phyloP scores from a whole-genome alignment of 1,140 invertebrate species.

The Drosophila ogumai region DNA sequence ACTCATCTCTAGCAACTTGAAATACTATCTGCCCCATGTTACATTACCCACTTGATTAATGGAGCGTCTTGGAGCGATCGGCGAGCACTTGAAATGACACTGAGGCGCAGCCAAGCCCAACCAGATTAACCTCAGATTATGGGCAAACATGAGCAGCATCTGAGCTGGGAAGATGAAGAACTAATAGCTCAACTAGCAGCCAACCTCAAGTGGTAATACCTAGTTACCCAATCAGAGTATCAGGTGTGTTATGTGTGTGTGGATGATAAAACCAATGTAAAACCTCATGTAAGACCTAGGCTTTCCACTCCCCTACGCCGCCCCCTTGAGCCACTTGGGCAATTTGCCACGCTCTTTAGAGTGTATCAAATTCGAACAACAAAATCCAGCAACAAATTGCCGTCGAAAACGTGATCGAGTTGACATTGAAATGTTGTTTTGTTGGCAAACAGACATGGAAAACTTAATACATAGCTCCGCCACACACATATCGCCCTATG shows the following conservation, averaged over 20 bases:
- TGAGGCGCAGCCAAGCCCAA: conserved; percentile 42
- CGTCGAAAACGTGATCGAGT: conserved; percentile 65
- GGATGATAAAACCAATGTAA: conserved; percentile 64
- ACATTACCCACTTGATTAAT: conserved; percentile 60
- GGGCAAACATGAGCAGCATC: conserved; percentile 29
- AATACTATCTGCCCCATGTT: conserved; percentile 20
- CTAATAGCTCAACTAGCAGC: conserved; percentile 27
- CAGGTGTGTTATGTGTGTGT: conserved; percentile 44
- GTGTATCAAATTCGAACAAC: conserved; percentile 66
- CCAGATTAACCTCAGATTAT: conserved; percentile 51
- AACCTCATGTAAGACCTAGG: conserved; percentile 33
- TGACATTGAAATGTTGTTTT: conserved; percentile 73
- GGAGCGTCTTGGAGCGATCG: conserved; percentile 30
- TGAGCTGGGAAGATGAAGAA: conserved; percentile 31
- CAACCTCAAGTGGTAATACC: conserved; percentile 23
- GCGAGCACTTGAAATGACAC: conserved; percentile 48
- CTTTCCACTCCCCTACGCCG: conserved; percentile 1
- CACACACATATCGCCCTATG: conserved; percentile 44
- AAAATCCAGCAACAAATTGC: conserved; percentile 67
- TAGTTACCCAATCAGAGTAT: conserved; percentile 33
- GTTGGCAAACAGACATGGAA: conserved; percentile 49
- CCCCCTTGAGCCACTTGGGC: conserved; percentile 33
- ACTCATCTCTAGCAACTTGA: conserved; percentile 15
- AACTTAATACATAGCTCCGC: conserved; percentile 34
- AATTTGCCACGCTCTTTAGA: conserved; percentile 77